Evolutionary conservation across 2,113 vertebrate species (phyloP).

Genomic region (Polypterus bichir): DNA sequence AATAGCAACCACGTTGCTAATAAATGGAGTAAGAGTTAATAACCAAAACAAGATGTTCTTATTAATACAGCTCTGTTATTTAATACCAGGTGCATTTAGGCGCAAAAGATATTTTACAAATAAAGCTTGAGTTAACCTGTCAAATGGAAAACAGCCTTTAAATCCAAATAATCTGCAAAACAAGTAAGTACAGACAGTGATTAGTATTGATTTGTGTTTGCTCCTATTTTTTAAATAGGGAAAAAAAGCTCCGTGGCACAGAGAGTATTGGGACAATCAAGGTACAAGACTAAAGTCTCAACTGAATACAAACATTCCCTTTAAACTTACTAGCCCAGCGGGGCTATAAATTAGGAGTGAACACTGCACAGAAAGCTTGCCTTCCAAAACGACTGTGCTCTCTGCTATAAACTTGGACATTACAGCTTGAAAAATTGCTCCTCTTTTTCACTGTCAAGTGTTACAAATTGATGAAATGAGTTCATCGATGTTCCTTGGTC

Average conservation of each 20-base stretch:
- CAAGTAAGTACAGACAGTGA: too few species aligned
- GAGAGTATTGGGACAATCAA: conserved; percentile 67
- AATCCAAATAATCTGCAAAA: too few species aligned
- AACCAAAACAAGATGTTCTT: too few species aligned
- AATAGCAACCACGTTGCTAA: too few species aligned
- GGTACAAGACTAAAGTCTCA: conserved; percentile 90
- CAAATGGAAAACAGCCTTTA: too few species aligned
- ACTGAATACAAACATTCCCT: conserved; percentile 97
- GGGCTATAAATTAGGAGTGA: conserved; percentile 88
- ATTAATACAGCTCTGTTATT: too few species aligned
- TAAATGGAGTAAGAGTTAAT: too few species aligned
- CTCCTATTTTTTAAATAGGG: too few species aligned
- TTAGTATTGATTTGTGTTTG: too few species aligned
- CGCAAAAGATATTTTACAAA: too few species aligned
- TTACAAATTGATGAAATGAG: conserved; percentile 92
- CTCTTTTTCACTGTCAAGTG: conserved; percentile 81
- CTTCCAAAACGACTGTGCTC: conserved; percentile 66
- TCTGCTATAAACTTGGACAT: conserved; percentile 79
- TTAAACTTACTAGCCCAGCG: conserved; percentile 88
- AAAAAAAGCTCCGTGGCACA: not conserved
- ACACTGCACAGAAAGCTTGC: conserved; percentile 72
- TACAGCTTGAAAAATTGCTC: conserved; percentile 69
- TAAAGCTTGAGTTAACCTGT: too few species aligned
- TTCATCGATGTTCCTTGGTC: conserved; percentile 80
- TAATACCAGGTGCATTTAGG: too few species aligned